Conservation (phyloP, 2,888 invertebrate species). For the Apotomis capreana region DNA sequence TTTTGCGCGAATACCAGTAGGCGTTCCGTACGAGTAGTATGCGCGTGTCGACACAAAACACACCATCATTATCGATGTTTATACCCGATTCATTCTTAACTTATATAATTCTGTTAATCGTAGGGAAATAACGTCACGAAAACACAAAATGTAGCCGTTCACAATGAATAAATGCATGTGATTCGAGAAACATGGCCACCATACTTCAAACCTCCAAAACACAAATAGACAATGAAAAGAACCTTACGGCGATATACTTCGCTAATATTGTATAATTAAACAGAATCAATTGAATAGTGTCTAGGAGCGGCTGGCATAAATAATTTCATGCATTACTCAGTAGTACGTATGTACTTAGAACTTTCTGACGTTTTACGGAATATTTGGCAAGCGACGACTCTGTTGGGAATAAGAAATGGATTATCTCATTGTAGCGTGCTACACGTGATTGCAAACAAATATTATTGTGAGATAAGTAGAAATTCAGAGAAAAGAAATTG, state of each 20-base stretch:
- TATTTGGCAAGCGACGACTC: conserved; percentile 82
- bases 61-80: conserved; percentile 60
- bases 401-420: conserved; percentile 71
- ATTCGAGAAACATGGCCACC: conserved; percentile 82
- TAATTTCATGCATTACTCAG: conserved; percentile 81
- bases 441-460: conserved; percentile 60
- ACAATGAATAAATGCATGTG: conserved; percentile 77
- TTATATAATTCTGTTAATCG: conserved; percentile 74
- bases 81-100: conserved; percentile 61
- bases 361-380: conserved; percentile 84
- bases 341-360: conserved; percentile 81
- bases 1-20: conserved; percentile 79
- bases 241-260: conserved; percentile 64
- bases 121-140: conserved; percentile 65
- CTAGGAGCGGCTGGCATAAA: conserved; percentile 75
- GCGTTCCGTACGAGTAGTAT: conserved; percentile 59
- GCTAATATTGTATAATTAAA: conserved; percentile 63
- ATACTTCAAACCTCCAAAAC: conserved; percentile 73
- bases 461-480: conserved; percentile 59
- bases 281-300: conserved; percentile 73
- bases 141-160: conserved; percentile 67
- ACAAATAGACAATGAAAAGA: conserved; percentile 75
- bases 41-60: conserved; percentile 63
- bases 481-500: conserved; percentile 65
- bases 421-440: conserved; percentile 68